Evolutionary conservation across 2,888 invertebrate genomes (phyloP).

Genomic region (Volucella inanis): DNA sequence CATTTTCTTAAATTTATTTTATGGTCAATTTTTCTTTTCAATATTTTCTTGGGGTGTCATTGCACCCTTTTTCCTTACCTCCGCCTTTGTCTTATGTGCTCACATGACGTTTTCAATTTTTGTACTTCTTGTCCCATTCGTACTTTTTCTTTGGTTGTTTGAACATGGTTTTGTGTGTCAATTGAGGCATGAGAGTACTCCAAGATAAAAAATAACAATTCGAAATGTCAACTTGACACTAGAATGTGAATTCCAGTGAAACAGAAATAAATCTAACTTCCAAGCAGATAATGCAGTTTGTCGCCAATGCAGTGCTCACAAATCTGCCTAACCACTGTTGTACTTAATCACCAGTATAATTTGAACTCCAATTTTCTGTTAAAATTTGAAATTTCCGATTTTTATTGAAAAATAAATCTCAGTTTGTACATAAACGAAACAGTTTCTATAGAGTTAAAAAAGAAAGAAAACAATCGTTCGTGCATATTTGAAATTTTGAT

Average conservation of each 20-base stretch:
- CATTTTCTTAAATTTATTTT: too few species aligned
- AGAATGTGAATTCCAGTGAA: background rate
- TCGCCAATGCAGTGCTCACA: background rate
- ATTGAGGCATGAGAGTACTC: too few species aligned
- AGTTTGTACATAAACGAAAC: too few species aligned
- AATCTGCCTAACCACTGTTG: background rate
- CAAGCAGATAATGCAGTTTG: background rate
- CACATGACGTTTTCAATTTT: constrained; percentile 39
- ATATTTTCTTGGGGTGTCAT: background rate
- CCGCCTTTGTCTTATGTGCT: background rate
- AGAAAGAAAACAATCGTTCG: too few species aligned
- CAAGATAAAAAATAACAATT: background rate
- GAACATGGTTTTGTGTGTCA: background rate
- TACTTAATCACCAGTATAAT: background rate
- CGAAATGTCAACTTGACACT: constrained; percentile 26
- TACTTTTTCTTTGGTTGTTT: background rate
- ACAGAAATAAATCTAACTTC: background rate
- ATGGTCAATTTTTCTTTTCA: too few species aligned
- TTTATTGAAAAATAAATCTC: too few species aligned
- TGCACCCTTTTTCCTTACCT: background rate
- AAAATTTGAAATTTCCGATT: too few species aligned
- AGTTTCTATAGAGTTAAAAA: background rate
- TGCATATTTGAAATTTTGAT: too few species aligned
- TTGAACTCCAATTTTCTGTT: too few species aligned
- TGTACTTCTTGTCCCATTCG: background rate